Evolutionary conservation across 2,113 vertebrate species (phyloP).

Genomic region (Pogona vitticeps): DNA sequence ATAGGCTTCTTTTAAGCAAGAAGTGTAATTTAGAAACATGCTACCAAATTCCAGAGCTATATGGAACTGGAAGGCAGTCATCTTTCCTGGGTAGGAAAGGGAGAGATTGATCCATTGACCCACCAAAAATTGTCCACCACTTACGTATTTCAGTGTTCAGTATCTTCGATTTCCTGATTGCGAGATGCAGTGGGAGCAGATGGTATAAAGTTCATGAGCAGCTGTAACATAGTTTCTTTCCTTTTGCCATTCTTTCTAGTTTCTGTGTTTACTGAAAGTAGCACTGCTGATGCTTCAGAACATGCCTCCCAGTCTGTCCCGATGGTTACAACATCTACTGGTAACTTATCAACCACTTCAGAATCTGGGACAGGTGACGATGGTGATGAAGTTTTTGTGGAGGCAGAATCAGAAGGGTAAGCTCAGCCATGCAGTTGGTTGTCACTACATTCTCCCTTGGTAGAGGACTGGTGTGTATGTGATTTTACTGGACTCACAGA

Average conservation of each 20-base stretch:
- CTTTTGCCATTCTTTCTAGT: slow-evolving; percentile 61
- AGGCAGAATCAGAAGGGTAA: slow-evolving; percentile 91
- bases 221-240: not conserved
- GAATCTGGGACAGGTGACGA: slow-evolving; percentile 83
- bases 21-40: not conserved
- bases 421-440: not conserved
- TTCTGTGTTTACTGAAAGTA: slow-evolving; percentile 85
- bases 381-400: slow-evolving; percentile 87
- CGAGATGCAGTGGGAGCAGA: not conserved
- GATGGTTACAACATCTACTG: slow-evolving; percentile 92
- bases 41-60: not conserved
- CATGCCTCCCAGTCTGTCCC: slow-evolving; percentile 93
- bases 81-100: not conserved
- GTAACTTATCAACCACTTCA: slow-evolving; percentile 79
- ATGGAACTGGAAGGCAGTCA: not conserved
- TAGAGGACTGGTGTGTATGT: not conserved
- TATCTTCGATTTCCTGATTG: not conserved
- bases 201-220: not conserved
- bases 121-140: not conserved
- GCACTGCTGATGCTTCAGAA: slow-evolving; percentile 84
- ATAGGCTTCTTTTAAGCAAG: too few species aligned
- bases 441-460: not conserved
- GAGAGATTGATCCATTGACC: not conserved
- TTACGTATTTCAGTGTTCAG: not conserved
- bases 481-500: not conserved